Evolutionary conservation across 2,797 vertebrate genomes (phyloP).

Genomic region (Orestias chungarensis): DNA sequence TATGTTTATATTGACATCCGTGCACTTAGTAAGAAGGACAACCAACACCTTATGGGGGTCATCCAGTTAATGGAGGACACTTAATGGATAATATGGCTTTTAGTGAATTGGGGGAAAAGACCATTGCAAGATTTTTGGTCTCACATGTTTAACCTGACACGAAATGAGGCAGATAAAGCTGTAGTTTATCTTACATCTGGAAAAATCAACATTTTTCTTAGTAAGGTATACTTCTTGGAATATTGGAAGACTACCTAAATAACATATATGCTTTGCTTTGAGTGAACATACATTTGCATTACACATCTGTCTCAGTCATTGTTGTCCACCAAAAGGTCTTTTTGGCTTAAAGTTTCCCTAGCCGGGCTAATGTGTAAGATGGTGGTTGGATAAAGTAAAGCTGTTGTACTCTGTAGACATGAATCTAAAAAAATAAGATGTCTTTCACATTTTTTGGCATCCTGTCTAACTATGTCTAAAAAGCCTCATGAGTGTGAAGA

Average conservation of each 20-base stretch:
- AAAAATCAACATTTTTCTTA: constrained; percentile 18
- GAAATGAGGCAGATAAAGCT: constrained; percentile 19
- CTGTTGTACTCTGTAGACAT: neutral
- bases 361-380: neutral
- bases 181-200: constrained; percentile 13
- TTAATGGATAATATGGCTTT: constrained; percentile 47
- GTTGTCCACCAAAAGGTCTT: neutral
- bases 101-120: constrained; percentile 47
- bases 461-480: neutral
- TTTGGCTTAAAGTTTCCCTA: neutral
- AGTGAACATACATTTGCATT: constrained; percentile 44
- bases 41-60: constrained; percentile 30
- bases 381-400: neutral
- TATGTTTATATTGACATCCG: constrained; percentile 59
- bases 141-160: constrained; percentile 5
- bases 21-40: constrained; percentile 55
- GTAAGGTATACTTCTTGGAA: constrained; percentile 18
- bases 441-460: neutral
- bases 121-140: constrained; percentile 31
- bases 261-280: constrained; percentile 36
- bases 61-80: constrained; percentile 8
- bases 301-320: constrained; percentile 5
- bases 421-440: neutral
- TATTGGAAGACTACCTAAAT: constrained; percentile 36
- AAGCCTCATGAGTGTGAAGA: too few relatives aligned